Base-by-base conservation (phyloP, 2,113 vertebrate species). In the Hassar affinis region DNA sequence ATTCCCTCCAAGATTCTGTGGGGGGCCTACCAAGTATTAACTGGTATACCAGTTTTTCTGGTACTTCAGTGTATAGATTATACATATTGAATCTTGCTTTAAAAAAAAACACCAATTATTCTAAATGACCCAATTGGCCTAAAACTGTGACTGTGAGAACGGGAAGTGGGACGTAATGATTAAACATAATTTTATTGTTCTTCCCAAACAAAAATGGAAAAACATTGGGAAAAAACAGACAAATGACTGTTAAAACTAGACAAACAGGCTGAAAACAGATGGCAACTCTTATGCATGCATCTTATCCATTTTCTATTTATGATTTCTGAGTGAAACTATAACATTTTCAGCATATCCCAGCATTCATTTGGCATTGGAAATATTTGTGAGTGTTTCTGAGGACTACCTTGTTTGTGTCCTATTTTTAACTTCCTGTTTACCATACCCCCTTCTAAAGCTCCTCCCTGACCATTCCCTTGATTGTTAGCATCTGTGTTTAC, bases 401-500 rank as follows among this genome's bases (percentile, higher is more conserved):
- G 27, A 35, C 49, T 20, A 27, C 30, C 11, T 33, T 54, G 74
- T 76, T 76, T 35, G 71, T n/a, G 17, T 75, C 47, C n/a, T 30
- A 18, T 51, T 51, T 49, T 6, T 72, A 25, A 52, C 45, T 51
- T 54, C 51, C 49, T 75, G 47, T 52, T 52, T 75, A 33, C 72
- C 27, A 18, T 35, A 11, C 47, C 33, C 15, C 49, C 27, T 33
- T 47, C 47, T 75, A 35, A 75, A 75, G 47, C 71, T 33, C 47
- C 45, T 17, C n/a, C 47, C 3, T 30, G 45, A 30, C 27, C 35
- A 76, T 54, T 54, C 27, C 17, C 25, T 74, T 74, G 45, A 54
- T 76, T 30, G 74, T 76, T 76, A 52, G 30, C 74, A 76, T 76
- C 47, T 76, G 49, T 25, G 27, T 54, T 33, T 33, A 54, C 17